phyloP scores from a whole-genome alignment of 2,797 vertebrate genomes.

The Alosa sapidissima region DNA sequence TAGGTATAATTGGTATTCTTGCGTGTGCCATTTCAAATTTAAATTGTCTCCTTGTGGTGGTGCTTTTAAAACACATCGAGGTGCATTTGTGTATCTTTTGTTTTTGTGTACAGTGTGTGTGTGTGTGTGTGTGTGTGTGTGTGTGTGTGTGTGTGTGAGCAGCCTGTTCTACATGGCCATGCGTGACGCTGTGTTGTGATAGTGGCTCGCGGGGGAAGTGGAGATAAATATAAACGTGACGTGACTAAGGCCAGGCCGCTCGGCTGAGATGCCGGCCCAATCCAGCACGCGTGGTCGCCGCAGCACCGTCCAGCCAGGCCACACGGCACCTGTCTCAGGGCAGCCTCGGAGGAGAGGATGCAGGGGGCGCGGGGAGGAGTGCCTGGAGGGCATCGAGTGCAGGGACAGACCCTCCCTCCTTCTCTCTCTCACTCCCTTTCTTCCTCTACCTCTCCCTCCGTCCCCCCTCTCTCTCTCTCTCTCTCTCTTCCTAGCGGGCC shows the following conservation, averaged over 20 bases:
- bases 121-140: not conserved
- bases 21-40: not conserved
- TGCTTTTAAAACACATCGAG: not conserved
- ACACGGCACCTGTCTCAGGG: constrained; percentile 24
- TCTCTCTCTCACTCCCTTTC: not conserved
- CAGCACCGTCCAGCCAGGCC: not conserved
- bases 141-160: not conserved
- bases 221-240: constrained; percentile 45
- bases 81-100: not conserved
- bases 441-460: not conserved
- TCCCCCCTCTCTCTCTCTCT: not conserved
- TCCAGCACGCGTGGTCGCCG: constrained; percentile 12
- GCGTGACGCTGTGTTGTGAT: not conserved
- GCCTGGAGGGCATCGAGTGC: not conserved
- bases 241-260: constrained; percentile 36
- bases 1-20: not conserved
- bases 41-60: not conserved
- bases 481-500: not conserved
- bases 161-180: constrained; percentile 22
- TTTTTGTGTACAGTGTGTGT: not conserved
- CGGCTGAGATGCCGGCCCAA: constrained; percentile 38
- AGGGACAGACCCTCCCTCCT: constrained; percentile 16
- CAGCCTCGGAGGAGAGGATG: constrained; percentile 12
- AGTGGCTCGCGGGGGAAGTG: not conserved
- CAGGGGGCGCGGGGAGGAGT: not conserved